phyloP scores from a whole-genome alignment of 2,113 vertebrate species.

The Eptesicus fuscus region DNA sequence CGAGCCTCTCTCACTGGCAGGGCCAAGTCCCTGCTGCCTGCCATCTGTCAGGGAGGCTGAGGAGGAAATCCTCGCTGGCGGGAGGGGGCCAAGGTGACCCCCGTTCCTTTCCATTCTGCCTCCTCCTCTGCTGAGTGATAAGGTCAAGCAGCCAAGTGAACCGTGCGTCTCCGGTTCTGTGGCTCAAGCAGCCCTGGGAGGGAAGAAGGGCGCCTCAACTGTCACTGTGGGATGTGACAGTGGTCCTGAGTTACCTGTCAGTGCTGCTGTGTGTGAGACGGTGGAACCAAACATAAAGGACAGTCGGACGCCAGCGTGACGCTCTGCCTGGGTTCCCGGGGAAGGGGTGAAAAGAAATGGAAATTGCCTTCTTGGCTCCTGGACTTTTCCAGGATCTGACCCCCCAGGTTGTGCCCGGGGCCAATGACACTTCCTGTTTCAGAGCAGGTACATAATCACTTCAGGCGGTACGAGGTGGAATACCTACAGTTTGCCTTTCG shows the following conservation, averaged over 20 bases:
- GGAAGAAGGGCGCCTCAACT: neutral
- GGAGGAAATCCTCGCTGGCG: neutral
- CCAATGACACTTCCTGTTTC: constrained; percentile 73
- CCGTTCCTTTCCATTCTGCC: neutral
- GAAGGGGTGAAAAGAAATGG: neutral
- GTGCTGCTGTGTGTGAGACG: neutral
- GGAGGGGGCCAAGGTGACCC: constrained; percentile 16
- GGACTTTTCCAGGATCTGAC: neutral
- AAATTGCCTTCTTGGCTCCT: neutral
- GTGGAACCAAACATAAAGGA: neutral
- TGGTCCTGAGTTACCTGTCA: neutral
- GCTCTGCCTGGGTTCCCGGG: neutral
- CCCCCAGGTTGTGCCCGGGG: neutral
- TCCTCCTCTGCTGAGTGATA: neutral
- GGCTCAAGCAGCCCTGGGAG: neutral
- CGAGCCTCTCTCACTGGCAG: neutral
- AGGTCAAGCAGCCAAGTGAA: neutral
- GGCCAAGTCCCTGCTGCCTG: neutral
- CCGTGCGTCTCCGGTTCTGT: neutral
- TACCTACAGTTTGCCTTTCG: constrained; percentile 95
- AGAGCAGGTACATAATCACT: constrained; percentile 94
- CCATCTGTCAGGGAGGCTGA: neutral
- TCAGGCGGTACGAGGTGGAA: constrained; percentile 93
- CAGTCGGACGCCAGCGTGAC: fast-evolving
- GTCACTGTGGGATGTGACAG: neutral